Evolutionary conservation across 2,113 vertebrate species (phyloP).

Genomic region (Lagopus leucura): DNA sequence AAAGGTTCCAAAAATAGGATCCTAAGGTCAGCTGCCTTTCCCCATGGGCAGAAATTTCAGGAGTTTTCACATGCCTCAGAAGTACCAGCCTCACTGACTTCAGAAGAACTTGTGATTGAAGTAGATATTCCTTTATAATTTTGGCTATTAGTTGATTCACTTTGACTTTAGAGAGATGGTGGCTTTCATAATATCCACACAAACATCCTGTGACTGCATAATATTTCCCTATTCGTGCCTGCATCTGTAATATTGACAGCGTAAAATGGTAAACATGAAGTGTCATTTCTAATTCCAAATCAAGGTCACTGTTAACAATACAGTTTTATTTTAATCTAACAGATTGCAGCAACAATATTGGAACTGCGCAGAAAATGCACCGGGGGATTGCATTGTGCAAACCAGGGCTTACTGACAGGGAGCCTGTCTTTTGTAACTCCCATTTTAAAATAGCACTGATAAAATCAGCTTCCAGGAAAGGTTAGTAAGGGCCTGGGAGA

Average conservation of each 20-base stretch:
- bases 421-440: neutral
- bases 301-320: conserved; percentile 22
- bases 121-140: conserved; percentile 13
- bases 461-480: conserved; percentile 55
- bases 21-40: conserved; percentile 44
- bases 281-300: conserved; percentile 20
- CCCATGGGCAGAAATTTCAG: neutral
- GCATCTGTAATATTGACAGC: neutral
- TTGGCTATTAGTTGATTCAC: conserved; percentile 8
- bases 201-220: conserved; percentile 52
- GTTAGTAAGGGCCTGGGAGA: conserved; percentile 18
- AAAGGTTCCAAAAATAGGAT: conserved; percentile 49
- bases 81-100: conserved; percentile 41
- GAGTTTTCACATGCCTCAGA: conserved; percentile 41
- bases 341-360: neutral
- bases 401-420: neutral
- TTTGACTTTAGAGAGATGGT: neutral
- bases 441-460: neutral
- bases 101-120: conserved; percentile 39
- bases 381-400: neutral
- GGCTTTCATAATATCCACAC: conserved; percentile 2
- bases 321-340: conserved; percentile 15
- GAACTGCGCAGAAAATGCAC: neutral
- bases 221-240: conserved; percentile 28
- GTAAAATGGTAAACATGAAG: conserved; percentile 1